phyloP scores from a whole-genome alignment of 2,797 vertebrate genomes.

The Mycteria americana region DNA sequence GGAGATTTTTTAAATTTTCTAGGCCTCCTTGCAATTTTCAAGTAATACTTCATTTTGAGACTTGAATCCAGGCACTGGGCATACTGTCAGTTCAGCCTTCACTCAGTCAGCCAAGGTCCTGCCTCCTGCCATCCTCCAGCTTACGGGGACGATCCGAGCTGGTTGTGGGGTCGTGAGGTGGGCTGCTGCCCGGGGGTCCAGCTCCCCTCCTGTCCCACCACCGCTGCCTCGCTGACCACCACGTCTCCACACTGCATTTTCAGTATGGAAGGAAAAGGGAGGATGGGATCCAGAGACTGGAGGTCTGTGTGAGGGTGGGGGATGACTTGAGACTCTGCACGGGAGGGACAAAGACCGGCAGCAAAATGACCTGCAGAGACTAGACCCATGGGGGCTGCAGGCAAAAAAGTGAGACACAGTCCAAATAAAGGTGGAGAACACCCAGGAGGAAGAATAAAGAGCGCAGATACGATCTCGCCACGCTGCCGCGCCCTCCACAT shows the following conservation, averaged over 20 bases:
- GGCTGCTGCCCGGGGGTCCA: fast-evolving
- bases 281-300: not conserved
- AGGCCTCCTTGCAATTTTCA: not conserved
- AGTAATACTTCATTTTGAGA: not conserved
- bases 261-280: not conserved
- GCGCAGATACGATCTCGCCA: not conserved
- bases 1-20: not conserved
- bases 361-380: not conserved
- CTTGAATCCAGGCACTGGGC: not conserved
- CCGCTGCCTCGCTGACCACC: fast-evolving
- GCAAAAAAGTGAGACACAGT: not conserved
- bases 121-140: not conserved
- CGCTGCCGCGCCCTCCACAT: not conserved
- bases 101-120: not conserved
- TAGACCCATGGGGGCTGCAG: not conserved
- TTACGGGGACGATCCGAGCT: fast-evolving
- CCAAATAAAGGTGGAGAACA: not conserved
- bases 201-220: fast-evolving
- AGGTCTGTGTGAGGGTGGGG: not conserved
- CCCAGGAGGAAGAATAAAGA: not conserved
- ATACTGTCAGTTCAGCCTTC: not conserved
- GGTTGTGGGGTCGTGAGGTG: not conserved
- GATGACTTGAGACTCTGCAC: not conserved
- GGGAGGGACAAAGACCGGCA: not conserved
- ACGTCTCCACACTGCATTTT: fast-evolving